These are phyloP conservation scores for Phallusia fumigata DNA, from an alignment of 23 tunicate species.

Conservation along the genomic window DNA sequence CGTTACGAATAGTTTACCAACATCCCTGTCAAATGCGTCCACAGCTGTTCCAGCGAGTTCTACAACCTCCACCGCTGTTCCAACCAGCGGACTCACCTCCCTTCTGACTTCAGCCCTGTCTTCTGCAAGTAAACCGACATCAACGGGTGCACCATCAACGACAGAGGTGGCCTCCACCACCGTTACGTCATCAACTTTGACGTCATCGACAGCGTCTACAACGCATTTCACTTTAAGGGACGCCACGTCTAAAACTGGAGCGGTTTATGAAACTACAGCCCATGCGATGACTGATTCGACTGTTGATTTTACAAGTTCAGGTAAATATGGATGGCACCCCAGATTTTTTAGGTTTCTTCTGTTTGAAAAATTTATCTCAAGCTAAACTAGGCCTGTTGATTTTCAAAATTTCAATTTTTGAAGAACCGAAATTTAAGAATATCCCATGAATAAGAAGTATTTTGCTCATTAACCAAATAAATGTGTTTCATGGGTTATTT, in stretches of 20 bases:
- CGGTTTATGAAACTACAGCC: background rate
- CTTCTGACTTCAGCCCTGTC: background rate
- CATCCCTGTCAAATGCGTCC: background rate
- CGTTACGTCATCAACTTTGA: background rate
- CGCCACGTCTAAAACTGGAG: background rate
- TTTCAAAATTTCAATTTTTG: background rate
- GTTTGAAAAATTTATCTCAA: background rate
- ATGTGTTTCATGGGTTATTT: no score
- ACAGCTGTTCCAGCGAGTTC: background rate
- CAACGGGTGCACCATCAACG: background rate
- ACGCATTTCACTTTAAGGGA: background rate
- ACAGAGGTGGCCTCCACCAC: background rate
- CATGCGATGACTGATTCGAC: no score
- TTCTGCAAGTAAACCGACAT: background rate
- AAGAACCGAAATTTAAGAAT: no score
- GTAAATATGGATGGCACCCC: background rate
- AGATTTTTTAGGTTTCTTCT: background rate
- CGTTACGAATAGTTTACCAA: background rate
- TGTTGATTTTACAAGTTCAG: no score
- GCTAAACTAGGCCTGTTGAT: background rate
- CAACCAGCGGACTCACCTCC: background rate
- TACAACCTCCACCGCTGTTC: conserved; percentile 6
- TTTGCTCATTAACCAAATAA: no score
- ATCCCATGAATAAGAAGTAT: no score
- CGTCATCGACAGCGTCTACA: background rate